Percentiles rank a stretch among this genome's conserved stretches.
Conservation (phyloP, 2,797 vertebrate species). For the Benthosema pterotum region DNA sequence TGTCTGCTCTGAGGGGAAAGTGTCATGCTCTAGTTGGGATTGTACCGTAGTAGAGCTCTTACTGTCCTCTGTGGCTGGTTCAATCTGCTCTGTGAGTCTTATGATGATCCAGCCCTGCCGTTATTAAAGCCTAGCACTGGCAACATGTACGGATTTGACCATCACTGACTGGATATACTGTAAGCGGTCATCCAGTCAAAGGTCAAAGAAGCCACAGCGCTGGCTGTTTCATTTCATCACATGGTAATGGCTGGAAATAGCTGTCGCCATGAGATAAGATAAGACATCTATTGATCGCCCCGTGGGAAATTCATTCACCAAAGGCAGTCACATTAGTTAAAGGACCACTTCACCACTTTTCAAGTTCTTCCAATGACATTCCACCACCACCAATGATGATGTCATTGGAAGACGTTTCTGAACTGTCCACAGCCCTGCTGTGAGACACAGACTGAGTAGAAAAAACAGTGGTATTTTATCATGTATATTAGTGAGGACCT, state of each 20-base stretch:
- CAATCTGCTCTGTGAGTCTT: conserved; percentile 55
- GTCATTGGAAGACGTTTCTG: no score
- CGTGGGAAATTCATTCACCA: no score
- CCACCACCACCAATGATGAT: no score
- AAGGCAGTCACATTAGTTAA: no score
- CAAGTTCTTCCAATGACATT: no score
- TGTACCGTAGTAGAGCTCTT: conserved; percentile 42
- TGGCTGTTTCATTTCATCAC: conserved; percentile 8
- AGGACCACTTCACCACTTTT: no score
- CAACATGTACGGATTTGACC: conserved; percentile 36
- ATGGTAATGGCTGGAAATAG: conserved; percentile 8
- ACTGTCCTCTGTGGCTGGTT: conserved; percentile 43
- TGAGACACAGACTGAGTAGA: no score
- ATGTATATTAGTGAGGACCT: no score
- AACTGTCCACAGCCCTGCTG: no score
- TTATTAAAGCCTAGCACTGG: conserved; percentile 63
- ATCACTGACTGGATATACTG: conserved; percentile 13
- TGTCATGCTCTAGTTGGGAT: conserved; percentile 45
- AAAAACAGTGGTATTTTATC: no score
- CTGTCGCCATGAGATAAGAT: no score
- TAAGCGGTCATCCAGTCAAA: conserved; percentile 28
- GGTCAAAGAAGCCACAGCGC: conserved; percentile 13
- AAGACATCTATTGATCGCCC: no score
- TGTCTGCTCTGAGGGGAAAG: conserved; percentile 52
- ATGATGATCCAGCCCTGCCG: conserved; percentile 65